phyloP scores from a whole-genome alignment of 1,140 invertebrate genomes.

The Tetranychus urticae region DNA sequence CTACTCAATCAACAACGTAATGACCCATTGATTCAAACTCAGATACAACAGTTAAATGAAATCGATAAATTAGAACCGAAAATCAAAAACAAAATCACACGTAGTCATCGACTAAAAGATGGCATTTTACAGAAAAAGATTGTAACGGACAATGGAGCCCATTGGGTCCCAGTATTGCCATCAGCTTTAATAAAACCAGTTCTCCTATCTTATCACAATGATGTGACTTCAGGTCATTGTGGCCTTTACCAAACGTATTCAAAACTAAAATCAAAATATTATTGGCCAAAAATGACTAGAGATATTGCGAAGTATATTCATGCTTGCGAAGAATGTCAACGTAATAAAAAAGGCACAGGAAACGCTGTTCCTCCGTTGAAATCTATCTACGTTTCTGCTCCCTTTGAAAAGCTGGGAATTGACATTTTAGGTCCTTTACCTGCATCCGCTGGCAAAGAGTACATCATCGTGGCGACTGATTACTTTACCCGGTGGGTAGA shows the following conservation, averaged over 20 bases:
- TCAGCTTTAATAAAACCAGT: neutral
- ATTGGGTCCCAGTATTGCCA: neutral
- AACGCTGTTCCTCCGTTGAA: neutral
- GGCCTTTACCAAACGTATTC: neutral
- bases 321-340: constrained; percentile 1
- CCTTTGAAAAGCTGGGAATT: constrained; percentile 14
- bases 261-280: neutral
- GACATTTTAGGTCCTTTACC: constrained; percentile 15
- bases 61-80: too few species aligned
- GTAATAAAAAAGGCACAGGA: neutral
- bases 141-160: too few species aligned
- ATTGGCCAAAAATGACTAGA: neutral
- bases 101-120: too few species aligned
- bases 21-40: too few species aligned
- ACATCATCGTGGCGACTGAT: constrained; percentile 14
- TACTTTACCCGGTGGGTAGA: constrained; percentile 15
- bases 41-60: too few species aligned
- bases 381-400: constrained; percentile 3
- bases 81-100: too few species aligned
- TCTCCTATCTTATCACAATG: neutral
- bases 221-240: neutral
- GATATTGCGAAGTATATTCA: neutral
- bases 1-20: too few species aligned
- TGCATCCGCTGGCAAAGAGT: constrained; percentile 10
- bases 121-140: too few species aligned